Base-by-base conservation (phyloP, 2,888 invertebrate genomes). In the Netelia fuscicornis region DNA sequence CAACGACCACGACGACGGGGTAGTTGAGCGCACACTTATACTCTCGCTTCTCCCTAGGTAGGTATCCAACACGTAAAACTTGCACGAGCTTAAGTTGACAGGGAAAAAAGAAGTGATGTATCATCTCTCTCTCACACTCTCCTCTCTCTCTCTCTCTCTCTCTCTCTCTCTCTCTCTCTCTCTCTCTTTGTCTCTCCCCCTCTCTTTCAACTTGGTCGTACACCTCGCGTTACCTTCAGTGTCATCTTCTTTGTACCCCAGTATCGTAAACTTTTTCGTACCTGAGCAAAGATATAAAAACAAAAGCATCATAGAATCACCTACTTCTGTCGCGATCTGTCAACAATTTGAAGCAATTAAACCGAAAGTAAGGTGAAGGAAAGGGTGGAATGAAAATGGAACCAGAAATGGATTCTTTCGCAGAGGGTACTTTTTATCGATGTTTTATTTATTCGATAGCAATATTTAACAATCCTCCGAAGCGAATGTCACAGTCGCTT, bases 211-310 rank as follows among this genome's bases (percentile, higher is more conserved):
- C 37, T 37, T 52, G 20, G 20, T 42, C n/a, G 44, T 23, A 75
- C 23, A 62, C 48, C 25, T 10, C 54, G 6, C 58, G 25, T 23
- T 20, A 3, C 58, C 23, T 30, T 10, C 77, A 6, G 13, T 48
- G 48, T 20, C 74, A 71, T 62, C 60, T 74, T 68, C 65, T 17
- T 64, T 23, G 20, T 71, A 9, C 44, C 10, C n/a, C 20, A 60
- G 23, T 71, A 54, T 78, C 77, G 58, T 84, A 84, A 84, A 84
- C 30, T 74, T 81, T 37, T 37, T 65, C 52, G 17, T 68, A 54
- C n/a, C 44, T 48, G 11, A 71, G 64, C 48, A 8, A 58, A 54
- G 54, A 17, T n/a, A 58, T 17, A 17, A 17, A 58, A 58, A 58
- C 10, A 67, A 67, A 67, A 52, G 9, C 65, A 58, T 76, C 60